Base-by-base conservation (phyloP, 2,113 vertebrate species). In the Sebastes schlegelii region DNA sequence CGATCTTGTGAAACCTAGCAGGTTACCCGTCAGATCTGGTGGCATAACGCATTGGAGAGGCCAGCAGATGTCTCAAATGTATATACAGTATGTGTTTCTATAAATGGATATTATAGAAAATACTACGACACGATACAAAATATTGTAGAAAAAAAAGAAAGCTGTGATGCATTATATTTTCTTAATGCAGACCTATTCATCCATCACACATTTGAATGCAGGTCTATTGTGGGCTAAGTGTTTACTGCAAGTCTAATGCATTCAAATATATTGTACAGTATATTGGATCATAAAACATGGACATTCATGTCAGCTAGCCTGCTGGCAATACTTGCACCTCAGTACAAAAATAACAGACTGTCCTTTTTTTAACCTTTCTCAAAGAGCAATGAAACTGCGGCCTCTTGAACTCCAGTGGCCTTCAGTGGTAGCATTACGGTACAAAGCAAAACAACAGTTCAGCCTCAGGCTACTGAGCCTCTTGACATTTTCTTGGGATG, bases 401-500 rank as follows among this genome's bases (percentile, higher is more conserved):
- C 69, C 13, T 58, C 2, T 48, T 81, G 52, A 74, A 58, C 72
- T 52, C 17, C 45, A 23, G 62, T 58, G 68, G 68, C 2, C 43
- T 0, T 17, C 11, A 26, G 51, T 65, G 66, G 40, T 45, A 26
- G n/a, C 45, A 7, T 16, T 77, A 68, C 5, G 52, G 5, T 5
- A 63, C 8, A 43, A 76, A 66, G 13, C 46, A 12, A 63, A 67
- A 21, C 49, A 69, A 43, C 21, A 21, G 19, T 40, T 42, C 10
- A 43, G 9, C 57, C 17, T 74, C 17, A 45, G 72, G 68, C 71
- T 34, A 49, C 52, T 12, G n/a, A 0, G 67, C n/a, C 62, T 17
- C n/a, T 23, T 70, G 69, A 80, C 40, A 54, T 70, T 69, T 64
- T 23, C 21, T 65, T 46, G 17, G 49, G 17, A 57, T 57, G 19